Evolutionary conservation across 1,140 invertebrate species (phyloP), one percentile per base, ranked within the genome.

Genomic region (Batillaria attramentaria): DNA sequence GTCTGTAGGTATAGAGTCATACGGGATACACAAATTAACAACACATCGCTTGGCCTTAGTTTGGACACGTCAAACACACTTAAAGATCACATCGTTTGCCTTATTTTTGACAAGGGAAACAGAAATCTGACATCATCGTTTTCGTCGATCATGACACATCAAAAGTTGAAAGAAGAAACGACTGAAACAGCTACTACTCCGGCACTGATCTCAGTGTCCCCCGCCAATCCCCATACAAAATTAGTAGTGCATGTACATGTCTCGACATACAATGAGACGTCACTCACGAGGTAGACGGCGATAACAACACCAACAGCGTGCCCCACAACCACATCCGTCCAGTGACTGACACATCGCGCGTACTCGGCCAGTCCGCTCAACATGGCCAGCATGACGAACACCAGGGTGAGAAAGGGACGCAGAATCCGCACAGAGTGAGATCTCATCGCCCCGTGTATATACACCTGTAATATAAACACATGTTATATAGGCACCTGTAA

Each of bases 261-360:
- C n/a, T n/a, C n/a, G n/a, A n/a, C n/a, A n/a, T n/a, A n/a, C n/a
- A n/a, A n/a, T n/a, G n/a, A n/a, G n/a, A n/a, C n/a, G n/a, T n/a
- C 13, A 80, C 79, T 80, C 85, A 90, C 89, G 73, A 89, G 76
- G 68, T 90, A 90, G 16, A 87, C 57, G 24, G 88, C 85, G 46
- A 89, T 73, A 35, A 78, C 73, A 10, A 80, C 43, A 16, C 89
- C 89, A 62, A 85, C 78, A 18, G 31, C 81, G 46, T 84, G 86
- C 28, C 89, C 89, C 0, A 82, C 84, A 13, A 85, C 78, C 0
- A 87, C 79, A 65, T 90, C 89, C 1, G 83, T 86, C 88, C 88
- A 89, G 81, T 83, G 77, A 68, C 84, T 85, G 24, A 76, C 75
- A 62, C 84, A 80, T 0, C 84, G 78, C 2, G 81, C 85, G 4